Percentiles rank a stretch among this genome's conserved stretches.
Conservation (phyloP, 2,888 invertebrate species). For the Eupithecia inturbata region DNA sequence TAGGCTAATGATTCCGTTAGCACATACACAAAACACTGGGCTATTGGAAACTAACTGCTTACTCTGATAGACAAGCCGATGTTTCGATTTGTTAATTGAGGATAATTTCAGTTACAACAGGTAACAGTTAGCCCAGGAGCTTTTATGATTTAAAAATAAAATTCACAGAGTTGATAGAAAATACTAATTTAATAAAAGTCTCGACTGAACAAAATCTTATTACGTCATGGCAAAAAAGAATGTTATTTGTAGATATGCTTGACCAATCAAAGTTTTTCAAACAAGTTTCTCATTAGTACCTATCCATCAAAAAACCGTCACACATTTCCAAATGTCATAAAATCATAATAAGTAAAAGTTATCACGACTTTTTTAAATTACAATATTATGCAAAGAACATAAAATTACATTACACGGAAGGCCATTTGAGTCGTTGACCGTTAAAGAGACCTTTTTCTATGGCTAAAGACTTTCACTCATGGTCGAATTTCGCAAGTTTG, state of each 20-base stretch:
- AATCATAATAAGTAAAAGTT: conserved; percentile 32
- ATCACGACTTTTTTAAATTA: conserved; percentile 27
- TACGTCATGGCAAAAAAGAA: not conserved
- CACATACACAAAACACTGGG: conserved; percentile 76
- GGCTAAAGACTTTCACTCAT: conserved; percentile 70
- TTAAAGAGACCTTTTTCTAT: conserved; percentile 54
- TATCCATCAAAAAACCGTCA: conserved; percentile 1
- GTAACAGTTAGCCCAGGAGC: not conserved
- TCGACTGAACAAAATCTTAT: not conserved
- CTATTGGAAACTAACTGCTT: conserved; percentile 74
- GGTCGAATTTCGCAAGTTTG: conserved; percentile 64
- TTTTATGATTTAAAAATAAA: not conserved
- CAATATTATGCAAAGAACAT: conserved; percentile 41
- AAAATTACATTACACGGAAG: conserved; percentile 38
- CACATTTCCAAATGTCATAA: conserved; percentile 14
- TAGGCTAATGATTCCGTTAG: conserved; percentile 82
- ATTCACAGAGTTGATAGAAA: not conserved
- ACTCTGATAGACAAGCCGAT: conserved; percentile 57
- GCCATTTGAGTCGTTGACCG: conserved; percentile 54
- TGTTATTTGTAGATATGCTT: not conserved
- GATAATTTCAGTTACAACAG: not conserved
- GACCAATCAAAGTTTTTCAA: not conserved
- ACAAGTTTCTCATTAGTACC: not conserved
- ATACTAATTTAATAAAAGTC: not conserved
- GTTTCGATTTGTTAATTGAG: conserved; percentile 23